phyloP scores from a whole-genome alignment of 2,797 vertebrate species.

The Enteromius thamalakanensis region DNA sequence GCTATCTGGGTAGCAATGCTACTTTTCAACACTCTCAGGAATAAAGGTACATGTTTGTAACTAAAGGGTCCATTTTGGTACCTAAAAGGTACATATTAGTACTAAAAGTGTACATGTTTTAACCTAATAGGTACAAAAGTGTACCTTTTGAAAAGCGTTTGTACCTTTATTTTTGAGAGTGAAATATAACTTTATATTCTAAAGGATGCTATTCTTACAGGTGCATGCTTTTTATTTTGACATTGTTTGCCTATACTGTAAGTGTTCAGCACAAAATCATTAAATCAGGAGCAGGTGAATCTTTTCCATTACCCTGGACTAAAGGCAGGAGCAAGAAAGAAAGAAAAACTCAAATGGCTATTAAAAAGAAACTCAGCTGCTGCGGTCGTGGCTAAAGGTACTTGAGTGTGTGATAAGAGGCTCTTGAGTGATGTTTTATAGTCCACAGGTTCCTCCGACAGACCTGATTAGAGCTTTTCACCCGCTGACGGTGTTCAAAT shows the following conservation, averaged over 20 bases:
- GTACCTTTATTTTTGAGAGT: too few relatives aligned
- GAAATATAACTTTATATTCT: background rate
- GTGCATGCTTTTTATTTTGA: background rate
- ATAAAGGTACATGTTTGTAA: too few relatives aligned
- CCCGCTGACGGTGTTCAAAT: background rate
- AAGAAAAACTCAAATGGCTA: slow-evolving; percentile 1
- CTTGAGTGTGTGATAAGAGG: slow-evolving; percentile 19
- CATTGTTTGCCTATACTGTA: background rate
- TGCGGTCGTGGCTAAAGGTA: background rate
- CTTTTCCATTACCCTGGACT: background rate
- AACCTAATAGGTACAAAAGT: too few relatives aligned
- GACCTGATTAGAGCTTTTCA: slow-evolving; percentile 19
- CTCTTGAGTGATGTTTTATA: slow-evolving; percentile 28
- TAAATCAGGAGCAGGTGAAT: background rate
- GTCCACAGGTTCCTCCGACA: background rate
- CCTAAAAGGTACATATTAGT: too few relatives aligned
- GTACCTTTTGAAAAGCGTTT: too few relatives aligned
- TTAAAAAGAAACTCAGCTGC: background rate
- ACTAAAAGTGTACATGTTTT: too few relatives aligned
- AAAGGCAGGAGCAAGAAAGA: background rate
- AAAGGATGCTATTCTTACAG: background rate
- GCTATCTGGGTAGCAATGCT: too few relatives aligned
- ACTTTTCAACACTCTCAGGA: background rate
- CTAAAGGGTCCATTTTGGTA: too few relatives aligned
- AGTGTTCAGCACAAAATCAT: background rate